phyloP scores from a whole-genome alignment of 2,888 invertebrate species.

The Hymenopus coronatus region DNA sequence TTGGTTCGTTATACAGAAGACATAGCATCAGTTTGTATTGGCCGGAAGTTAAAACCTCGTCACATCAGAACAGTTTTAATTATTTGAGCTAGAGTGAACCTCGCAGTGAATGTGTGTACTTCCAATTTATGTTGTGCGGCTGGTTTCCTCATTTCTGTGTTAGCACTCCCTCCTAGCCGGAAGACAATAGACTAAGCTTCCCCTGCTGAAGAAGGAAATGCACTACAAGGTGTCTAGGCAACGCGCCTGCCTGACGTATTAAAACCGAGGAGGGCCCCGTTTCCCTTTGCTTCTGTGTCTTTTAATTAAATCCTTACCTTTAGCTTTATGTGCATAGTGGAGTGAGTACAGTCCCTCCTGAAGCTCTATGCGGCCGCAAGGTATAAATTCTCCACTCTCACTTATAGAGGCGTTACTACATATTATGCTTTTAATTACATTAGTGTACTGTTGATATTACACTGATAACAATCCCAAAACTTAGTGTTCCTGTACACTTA shows the following conservation, averaged over 20 bases:
- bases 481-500: no score
- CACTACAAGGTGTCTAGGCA: not conserved
- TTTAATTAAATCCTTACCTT: constrained; percentile 20
- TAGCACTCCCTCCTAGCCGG: not conserved
- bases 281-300: not conserved
- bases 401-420: no score
- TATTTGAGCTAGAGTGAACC: not conserved
- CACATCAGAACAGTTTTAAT: not conserved
- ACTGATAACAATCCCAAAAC: no score
- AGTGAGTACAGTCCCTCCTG: not conserved
- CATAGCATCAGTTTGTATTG: not conserved
- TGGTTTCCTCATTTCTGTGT: not conserved
- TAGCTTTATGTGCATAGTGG: not conserved
- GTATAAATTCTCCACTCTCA: no score
- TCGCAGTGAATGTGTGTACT: not conserved
- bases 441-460: no score
- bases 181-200: not conserved
- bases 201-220: not conserved
- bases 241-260: not conserved
- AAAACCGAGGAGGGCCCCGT: not conserved
- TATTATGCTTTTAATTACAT: no score
- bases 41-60: not conserved
- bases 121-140: not conserved
- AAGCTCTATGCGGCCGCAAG: not conserved
- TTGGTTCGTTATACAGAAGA: no score